phyloP scores from a whole-genome alignment of 2,797 vertebrate genomes.

The Manis crassicaudata region DNA sequence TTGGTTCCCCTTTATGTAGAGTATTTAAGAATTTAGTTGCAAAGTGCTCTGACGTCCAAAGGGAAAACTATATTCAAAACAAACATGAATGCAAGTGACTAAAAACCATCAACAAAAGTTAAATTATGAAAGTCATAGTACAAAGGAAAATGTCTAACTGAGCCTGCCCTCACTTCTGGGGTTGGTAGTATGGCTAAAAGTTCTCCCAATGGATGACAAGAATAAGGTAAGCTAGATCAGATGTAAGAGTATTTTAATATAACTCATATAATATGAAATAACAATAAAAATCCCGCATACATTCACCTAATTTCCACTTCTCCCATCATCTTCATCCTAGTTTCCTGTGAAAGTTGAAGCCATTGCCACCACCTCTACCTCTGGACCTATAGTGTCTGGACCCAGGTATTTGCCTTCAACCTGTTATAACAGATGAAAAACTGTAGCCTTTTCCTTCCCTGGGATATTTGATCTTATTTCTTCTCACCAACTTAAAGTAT shows the following conservation, averaged over 20 bases:
- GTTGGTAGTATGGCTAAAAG: not conserved
- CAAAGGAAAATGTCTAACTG: not conserved
- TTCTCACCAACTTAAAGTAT: not conserved
- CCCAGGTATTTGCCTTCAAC: not conserved
- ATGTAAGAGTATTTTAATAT: not conserved
- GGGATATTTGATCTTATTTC: not conserved
- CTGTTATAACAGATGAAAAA: not conserved
- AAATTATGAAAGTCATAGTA: not conserved
- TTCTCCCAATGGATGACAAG: not conserved
- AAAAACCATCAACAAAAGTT: conserved; percentile 21
- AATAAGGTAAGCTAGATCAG: not conserved
- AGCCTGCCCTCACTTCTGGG: not conserved
- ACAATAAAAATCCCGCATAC: not conserved
- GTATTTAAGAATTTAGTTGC: not conserved
- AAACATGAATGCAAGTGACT: conserved; percentile 27
- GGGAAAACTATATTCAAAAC: conserved; percentile 4
- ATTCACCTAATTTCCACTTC: not conserved
- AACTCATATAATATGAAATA: not conserved
- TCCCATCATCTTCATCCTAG: not conserved
- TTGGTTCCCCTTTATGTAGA: not conserved
- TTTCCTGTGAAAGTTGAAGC: not conserved
- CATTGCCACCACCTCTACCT: rapidly evolving
- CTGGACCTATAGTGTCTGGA: rapidly evolving
- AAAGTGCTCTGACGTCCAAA: not conserved
- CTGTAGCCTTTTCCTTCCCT: not conserved